Conservation (phyloP, 2,797 vertebrate species). For the Heteromormyrus szaboi region DNA sequence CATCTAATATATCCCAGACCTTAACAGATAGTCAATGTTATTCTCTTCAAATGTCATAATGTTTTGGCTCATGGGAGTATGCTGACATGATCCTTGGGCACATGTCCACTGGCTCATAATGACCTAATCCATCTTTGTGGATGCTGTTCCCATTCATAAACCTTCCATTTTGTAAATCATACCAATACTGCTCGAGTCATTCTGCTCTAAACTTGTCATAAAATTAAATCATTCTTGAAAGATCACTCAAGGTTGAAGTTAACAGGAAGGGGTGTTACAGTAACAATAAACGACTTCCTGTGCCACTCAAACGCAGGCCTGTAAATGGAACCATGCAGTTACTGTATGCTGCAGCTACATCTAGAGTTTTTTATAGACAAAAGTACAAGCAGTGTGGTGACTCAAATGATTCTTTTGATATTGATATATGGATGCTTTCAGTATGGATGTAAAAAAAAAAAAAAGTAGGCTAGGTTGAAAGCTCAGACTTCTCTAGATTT, state of each 20-base stretch:
- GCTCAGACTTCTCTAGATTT: background rate
- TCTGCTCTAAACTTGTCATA: constrained; percentile 27
- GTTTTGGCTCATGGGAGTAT: background rate
- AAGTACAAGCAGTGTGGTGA: background rate
- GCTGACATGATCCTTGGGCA: constrained; percentile 15
- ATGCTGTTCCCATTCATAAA: constrained; percentile 28
- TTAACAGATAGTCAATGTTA: background rate
- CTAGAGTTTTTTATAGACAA: background rate
- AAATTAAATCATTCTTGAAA: background rate
- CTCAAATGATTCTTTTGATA: background rate
- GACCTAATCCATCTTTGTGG: constrained; percentile 30
- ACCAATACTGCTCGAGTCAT: constrained; percentile 26
- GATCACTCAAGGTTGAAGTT: background rate
- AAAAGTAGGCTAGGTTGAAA: background rate
- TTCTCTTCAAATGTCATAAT: background rate
- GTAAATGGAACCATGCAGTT: background rate
- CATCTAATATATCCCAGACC: background rate
- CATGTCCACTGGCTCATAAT: constrained; percentile 26
- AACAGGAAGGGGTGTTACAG: background rate
- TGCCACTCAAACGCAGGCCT: background rate
- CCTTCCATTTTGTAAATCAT: constrained; percentile 33
- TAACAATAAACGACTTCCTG: background rate
- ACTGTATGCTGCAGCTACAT: background rate
- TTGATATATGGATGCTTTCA: background rate
- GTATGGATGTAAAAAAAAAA: background rate